Conservation (phyloP, 2,888 invertebrate species). For the Acanthosepion esculentum region DNA sequence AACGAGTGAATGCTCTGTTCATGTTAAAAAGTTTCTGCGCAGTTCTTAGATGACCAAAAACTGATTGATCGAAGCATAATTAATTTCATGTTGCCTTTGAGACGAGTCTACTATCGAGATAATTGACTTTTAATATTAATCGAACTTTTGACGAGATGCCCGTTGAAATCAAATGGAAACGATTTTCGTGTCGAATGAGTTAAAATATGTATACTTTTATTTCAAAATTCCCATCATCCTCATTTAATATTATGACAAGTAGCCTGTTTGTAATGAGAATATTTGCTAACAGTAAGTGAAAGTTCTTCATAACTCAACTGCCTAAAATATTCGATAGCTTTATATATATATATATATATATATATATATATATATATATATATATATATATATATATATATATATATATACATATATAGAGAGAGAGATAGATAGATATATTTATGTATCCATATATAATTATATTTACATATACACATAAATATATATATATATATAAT, state of each 20-base stretch:
- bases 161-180: not conserved
- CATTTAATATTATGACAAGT: too few species aligned
- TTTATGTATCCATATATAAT: not conserved
- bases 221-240: too few species aligned
- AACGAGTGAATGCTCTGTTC: too few species aligned
- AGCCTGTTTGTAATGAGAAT: too few species aligned
- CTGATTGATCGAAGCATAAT: not conserved
- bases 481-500: constrained; percentile 16
- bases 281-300: too few species aligned
- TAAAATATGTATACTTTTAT: not conserved
- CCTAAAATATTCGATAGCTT: not conserved
- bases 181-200: not conserved
- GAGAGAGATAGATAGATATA: too few species aligned
- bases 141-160: not conserved
- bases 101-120: not conserved
- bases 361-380: not conserved
- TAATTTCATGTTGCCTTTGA: not conserved
- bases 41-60: not conserved
- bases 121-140: not conserved
- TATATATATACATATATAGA: not conserved
- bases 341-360: not conserved
- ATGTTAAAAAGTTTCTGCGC: too few species aligned
- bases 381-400: not conserved
- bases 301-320: not conserved
- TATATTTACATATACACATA: not conserved